Conservation (phyloP, 2,888 invertebrate genomes). For the Pristionchus arcanus region DNA sequence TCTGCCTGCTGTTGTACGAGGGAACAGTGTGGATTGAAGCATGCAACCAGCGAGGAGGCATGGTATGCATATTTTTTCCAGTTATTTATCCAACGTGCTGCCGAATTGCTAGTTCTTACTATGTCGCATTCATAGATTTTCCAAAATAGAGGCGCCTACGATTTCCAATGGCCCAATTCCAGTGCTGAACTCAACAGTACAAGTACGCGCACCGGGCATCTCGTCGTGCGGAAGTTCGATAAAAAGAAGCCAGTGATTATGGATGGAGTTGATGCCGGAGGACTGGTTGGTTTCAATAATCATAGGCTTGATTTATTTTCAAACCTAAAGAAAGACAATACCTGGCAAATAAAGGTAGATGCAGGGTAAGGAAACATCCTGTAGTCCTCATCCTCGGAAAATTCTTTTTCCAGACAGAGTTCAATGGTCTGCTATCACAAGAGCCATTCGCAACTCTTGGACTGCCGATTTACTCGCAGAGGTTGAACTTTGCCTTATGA, state of each 20-base stretch:
- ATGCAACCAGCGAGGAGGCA: background rate
- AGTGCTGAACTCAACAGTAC: background rate
- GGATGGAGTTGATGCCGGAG: background rate
- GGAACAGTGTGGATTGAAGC: background rate
- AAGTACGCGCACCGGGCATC: background rate
- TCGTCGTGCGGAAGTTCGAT: background rate
- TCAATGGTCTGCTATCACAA: background rate
- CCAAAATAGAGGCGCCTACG: too few species aligned
- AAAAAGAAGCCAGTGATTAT: background rate
- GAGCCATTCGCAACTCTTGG: slow-evolving; percentile 12
- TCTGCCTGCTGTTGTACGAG: background rate
- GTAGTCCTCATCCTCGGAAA: too few species aligned
- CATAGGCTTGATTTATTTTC: too few species aligned
- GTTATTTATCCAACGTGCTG: background rate
- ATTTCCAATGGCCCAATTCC: background rate
- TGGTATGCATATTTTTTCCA: background rate
- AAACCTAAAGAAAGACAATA: too few species aligned
- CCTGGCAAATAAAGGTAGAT: too few species aligned
- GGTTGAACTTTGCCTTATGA: background rate
- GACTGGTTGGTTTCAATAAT: background rate
- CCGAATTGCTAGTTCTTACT: too few species aligned
- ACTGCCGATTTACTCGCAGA: slow-evolving; percentile 1
- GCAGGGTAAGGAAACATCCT: too few species aligned
- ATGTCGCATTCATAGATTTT: too few species aligned
- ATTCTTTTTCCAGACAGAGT: background rate